Base-by-base conservation (phyloP, 2,888 invertebrate genomes). In the Chaetoderma sp. region DNA sequence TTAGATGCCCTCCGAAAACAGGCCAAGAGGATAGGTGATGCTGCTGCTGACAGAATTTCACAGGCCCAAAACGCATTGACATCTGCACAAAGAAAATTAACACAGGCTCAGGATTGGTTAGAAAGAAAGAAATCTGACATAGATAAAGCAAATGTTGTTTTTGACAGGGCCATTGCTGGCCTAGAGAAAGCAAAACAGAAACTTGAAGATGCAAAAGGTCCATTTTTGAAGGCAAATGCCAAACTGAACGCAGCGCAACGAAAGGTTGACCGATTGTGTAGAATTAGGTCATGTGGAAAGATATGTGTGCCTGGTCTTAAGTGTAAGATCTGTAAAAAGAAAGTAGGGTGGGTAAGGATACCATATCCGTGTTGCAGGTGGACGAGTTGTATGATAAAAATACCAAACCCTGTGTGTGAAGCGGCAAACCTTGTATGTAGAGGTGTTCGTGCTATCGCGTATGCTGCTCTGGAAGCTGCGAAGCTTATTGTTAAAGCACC, bases 341-440 rank as follows among this genome's bases (percentile, higher is more conserved):
- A 39, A 5, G 13, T 16, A 13, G 33, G 30, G 2, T 52, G 52
- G 52, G 13, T 52, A 13, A 28, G 28, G 16, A 21, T 27, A 16
- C 23, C 21, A 28, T 71, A 64, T 36, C 70, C 71, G 16, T 42
- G 39, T 65, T 10, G 50, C 49, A 4, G 58, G 45, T 44, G 4
- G 32, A 47, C 39, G 21, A 50, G 47, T 28, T 58, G 58, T 56
- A 56, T 56, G 56, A 39, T 56, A 16, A 56, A 42, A 18, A 56
- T 56, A 4, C 56, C 56, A 2, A 56, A 56, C 25, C n/a, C 23
- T 39, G n/a, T 56, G 2, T 56, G 56, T 23, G n/a, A 39, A 13
- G 42, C 56, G 25, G 56, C 39, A 39, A 56, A 56, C 39, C 13
- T 27, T n/a, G 36, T 25, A 1, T 56, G 56, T 42, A 13, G 39